Evolutionary conservation across 2,113 vertebrate species (phyloP).

Genomic region (Tyrannus savana): DNA sequence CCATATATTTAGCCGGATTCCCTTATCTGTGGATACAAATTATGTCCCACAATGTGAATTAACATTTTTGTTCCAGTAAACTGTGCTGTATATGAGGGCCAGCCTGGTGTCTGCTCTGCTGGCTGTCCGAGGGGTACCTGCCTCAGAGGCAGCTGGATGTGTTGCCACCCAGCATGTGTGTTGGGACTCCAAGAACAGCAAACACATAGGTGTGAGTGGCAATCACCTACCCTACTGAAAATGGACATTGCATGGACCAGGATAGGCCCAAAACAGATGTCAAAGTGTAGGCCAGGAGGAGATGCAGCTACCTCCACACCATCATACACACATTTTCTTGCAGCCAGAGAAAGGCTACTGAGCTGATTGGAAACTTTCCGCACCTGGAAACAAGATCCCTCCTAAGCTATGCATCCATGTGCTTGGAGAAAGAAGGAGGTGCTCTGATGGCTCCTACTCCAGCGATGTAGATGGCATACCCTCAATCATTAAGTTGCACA

Average conservation of each 20-base stretch:
- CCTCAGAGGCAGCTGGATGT: neutral
- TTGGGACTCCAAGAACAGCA: neutral
- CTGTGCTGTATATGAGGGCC: accelerated
- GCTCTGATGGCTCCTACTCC: neutral
- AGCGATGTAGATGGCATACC: neutral
- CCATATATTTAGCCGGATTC: neutral
- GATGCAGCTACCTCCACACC: neutral
- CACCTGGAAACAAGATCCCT: neutral
- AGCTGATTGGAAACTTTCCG: neutral
- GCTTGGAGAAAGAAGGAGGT: neutral
- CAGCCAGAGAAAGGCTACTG: neutral
- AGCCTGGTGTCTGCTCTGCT: neutral
- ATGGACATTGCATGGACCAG: neutral
- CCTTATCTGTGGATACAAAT: neutral
- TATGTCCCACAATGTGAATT: too few species aligned
- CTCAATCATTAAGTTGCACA: neutral
- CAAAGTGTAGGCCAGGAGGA: neutral
- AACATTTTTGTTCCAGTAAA: neutral
- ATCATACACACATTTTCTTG: accelerated
- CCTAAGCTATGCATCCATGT: neutral
- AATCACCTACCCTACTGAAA: neutral
- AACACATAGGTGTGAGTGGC: neutral
- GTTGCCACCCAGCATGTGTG: accelerated
- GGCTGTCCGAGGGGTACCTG: neutral
- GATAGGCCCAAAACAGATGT: neutral